Evolutionary conservation across 1,140 invertebrate species (phyloP).

Genomic region (Pinna nobilis): DNA sequence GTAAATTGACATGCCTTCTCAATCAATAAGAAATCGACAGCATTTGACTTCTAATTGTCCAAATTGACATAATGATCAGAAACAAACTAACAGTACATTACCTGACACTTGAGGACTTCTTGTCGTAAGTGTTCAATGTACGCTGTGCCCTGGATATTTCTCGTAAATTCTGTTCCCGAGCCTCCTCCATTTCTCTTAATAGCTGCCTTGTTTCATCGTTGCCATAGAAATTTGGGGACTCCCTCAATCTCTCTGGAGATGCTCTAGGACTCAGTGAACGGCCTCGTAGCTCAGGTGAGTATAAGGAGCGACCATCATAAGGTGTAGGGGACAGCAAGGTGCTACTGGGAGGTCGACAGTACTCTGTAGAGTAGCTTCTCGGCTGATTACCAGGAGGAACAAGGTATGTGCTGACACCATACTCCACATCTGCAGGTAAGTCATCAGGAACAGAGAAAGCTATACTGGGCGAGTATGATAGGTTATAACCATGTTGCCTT

Average conservation of each 20-base stretch:
- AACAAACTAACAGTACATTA: neutral
- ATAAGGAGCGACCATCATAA: neutral
- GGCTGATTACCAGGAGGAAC: neutral
- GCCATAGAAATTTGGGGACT: neutral
- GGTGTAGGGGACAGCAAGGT: neutral
- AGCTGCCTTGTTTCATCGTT: conserved; percentile 31
- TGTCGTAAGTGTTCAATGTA: conserved; percentile 32
- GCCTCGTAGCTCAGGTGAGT: neutral
- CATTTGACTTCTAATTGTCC: no score
- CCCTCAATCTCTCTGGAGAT: no score
- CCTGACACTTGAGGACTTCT: neutral
- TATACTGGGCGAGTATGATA: neutral
- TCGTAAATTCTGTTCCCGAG: conserved; percentile 44
- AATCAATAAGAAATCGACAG: no score
- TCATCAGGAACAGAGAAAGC: conserved; percentile 31
- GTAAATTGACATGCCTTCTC: no score
- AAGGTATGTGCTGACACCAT: conserved; percentile 39
- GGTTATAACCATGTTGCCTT: neutral
- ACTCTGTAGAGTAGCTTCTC: conserved; percentile 6
- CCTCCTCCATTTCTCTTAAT: conserved; percentile 52
- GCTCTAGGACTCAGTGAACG: neutral
- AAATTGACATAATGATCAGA: neutral
- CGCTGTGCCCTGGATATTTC: conserved; percentile 54
- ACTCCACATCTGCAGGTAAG: conserved; percentile 4
- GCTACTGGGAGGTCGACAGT: conserved; percentile 5